Evolutionary conservation across 2,888 invertebrate species (phyloP).

Genomic region (Brachyopa scutellaris): DNA sequence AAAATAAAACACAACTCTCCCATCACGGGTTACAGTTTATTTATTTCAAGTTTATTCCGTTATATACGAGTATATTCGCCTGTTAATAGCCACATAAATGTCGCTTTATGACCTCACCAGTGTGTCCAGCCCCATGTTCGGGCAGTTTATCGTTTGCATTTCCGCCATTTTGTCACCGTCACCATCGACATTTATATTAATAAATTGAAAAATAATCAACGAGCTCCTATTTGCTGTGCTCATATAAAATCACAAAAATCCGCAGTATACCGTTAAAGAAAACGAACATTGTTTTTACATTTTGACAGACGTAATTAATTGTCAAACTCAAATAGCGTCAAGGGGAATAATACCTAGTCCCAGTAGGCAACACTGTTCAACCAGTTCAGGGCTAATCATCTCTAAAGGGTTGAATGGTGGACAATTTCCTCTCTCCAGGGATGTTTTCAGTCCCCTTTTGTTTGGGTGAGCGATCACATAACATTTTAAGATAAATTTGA

Average conservation of each 20-base stretch:
- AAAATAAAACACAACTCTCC: not conserved
- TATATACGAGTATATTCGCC: not conserved
- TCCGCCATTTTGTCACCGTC: not conserved
- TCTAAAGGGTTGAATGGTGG: conserved; percentile 13
- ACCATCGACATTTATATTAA: conserved; percentile 34
- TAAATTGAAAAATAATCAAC: conserved; percentile 36
- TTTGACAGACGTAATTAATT: conserved; percentile 56
- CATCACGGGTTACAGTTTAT: conserved; percentile 1
- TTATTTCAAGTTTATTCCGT: conserved; percentile 14
- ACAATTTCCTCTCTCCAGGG: conserved; percentile 19
- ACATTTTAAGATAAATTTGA: conserved; percentile 47
- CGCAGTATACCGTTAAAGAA: not conserved
- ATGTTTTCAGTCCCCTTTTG: not conserved
- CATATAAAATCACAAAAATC: too few species aligned
- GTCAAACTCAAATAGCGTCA: conserved; percentile 26
- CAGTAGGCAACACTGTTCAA: too few species aligned
- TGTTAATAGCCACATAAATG: conserved; percentile 26
- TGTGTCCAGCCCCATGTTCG: not conserved
- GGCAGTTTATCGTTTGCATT: conserved; percentile 10
- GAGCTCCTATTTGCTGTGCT: not conserved
- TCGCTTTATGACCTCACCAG: conserved; percentile 9
- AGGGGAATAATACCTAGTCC: not conserved
- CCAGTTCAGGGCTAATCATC: too few species aligned
- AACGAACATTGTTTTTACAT: conserved; percentile 25
- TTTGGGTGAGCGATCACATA: conserved; percentile 5